These are phyloP conservation scores for Drosophila mulleri DNA, from an alignment of 2,888 invertebrate species.

Conservation along the genomic window DNA sequence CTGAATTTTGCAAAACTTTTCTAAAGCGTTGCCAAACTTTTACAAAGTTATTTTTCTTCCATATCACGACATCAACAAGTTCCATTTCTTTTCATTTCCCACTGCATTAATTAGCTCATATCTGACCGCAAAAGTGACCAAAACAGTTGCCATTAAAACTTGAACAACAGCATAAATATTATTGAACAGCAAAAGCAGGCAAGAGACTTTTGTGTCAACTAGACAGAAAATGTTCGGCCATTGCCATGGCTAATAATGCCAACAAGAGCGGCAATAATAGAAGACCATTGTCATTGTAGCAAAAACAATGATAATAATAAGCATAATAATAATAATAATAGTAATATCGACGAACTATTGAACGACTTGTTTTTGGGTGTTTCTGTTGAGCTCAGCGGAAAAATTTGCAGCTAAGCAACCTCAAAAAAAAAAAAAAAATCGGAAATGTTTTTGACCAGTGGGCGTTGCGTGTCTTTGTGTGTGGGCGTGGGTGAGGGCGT, in stretches of 20 bases:
- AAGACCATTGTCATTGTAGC: constrained; percentile 14
- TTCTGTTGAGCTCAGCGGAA: constrained; percentile 51
- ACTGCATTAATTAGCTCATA: constrained; percentile 39
- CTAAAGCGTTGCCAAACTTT: background rate
- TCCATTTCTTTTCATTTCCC: background rate
- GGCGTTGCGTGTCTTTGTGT: constrained; percentile 3
- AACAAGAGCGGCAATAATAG: constrained; percentile 26
- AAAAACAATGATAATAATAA: constrained; percentile 9
- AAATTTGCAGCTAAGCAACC: constrained; percentile 26
- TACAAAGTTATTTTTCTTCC: background rate
- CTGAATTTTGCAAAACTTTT: background rate
- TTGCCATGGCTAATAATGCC: constrained; percentile 35
- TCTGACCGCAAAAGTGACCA: constrained; percentile 37
- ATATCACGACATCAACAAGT: background rate
- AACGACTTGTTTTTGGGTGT: constrained; percentile 27
- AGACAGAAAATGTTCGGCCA: constrained; percentile 63
- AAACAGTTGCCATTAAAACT: constrained; percentile 49
- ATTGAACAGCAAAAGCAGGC: constrained; percentile 20
- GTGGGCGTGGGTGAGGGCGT: constrained; percentile 26
- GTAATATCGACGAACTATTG: constrained; percentile 43
- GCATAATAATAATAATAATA: constrained; percentile 29
- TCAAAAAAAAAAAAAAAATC: background rate
- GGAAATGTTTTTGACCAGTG: constrained; percentile 20
- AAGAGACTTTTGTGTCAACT: constrained; percentile 62
- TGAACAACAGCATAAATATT: constrained; percentile 48